Base-by-base conservation (phyloP, 2,888 invertebrate species). In the Caenorhabditis sp. region DNA sequence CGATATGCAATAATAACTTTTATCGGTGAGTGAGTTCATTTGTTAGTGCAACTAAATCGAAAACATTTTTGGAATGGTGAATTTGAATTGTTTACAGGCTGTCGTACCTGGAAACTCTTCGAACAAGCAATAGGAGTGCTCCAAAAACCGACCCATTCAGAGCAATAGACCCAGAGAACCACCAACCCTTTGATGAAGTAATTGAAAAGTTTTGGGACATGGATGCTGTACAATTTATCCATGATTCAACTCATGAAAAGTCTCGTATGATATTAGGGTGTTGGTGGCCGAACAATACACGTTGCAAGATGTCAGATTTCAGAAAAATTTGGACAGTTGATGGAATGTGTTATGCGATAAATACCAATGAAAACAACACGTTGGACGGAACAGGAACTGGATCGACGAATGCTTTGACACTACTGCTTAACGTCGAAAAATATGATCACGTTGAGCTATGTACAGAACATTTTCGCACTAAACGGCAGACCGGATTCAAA, bases 1-100 rank as follows among this genome's bases (percentile, higher is more conserved):
- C 86, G 10, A 80, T 86, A 60, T 86, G 86, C 70, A 86, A 86
- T 63, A 86, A 85, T 69, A 86, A 86, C 78, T 85, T 85, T 58
- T 85, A 83, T 75, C 73, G 86, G 80, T 84, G 25, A 20, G 10
- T 17, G 38, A 10, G 12, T 43, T 3, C 27, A 23, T n/a, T 25
- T n/a, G 38, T 61, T 31, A 31, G 4, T 10, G 31, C 31, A 10
- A 4, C 31, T 4, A 10, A 31, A 31, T 31, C 31, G n/a, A n/a
- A n/a, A n/a, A n/a, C n/a, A n/a, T n/a, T n/a, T n/a, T n/a, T n/a
- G n/a, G n/a, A n/a, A n/a, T n/a, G n/a, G n/a, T n/a, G n/a, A n/a
- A n/a, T n/a, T n/a, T n/a, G n/a, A n/a, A n/a, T 17, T 3, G 10
- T 23, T 31, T 74, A 57, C 63, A 84, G 84, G 60, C 58, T 86